phyloP scores from a whole-genome alignment of 2,113 vertebrate genomes.

The Clarias macrocephalus region DNA sequence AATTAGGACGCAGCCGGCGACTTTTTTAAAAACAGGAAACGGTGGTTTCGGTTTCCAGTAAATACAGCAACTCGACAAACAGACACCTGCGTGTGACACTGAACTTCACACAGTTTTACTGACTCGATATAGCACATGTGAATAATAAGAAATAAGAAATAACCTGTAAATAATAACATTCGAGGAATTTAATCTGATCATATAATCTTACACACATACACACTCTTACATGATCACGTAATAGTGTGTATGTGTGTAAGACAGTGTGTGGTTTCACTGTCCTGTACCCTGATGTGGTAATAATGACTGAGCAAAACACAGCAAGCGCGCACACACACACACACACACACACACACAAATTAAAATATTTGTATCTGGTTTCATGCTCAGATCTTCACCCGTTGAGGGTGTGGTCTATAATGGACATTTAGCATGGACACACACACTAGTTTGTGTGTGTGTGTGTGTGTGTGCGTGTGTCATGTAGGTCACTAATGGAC shows the following conservation, averaged over 20 bases:
- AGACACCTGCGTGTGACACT: not conserved
- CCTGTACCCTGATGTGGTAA: not conserved
- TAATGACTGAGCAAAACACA: not conserved
- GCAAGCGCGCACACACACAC: not conserved
- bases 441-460: not conserved
- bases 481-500: not conserved
- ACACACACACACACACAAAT: conserved; percentile 9
- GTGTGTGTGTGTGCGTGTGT: not conserved
- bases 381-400: not conserved
- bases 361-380: not conserved
- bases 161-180: not conserved
- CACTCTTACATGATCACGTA: not conserved
- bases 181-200: too few relatives aligned
- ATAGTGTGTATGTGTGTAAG: not conserved
- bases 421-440: not conserved
- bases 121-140: not conserved
- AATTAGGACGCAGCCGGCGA: not conserved
- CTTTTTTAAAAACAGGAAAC: conserved; percentile 7
- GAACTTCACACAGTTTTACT: not conserved
- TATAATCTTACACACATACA: too few relatives aligned
- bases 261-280: not conserved
- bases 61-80: not conserved
- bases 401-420: not conserved
- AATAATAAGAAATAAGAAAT: not conserved
- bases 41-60: not conserved